Evolutionary conservation across 2,113 vertebrate genomes (phyloP).

Genomic region (Chascanopsetta lugubris): DNA sequence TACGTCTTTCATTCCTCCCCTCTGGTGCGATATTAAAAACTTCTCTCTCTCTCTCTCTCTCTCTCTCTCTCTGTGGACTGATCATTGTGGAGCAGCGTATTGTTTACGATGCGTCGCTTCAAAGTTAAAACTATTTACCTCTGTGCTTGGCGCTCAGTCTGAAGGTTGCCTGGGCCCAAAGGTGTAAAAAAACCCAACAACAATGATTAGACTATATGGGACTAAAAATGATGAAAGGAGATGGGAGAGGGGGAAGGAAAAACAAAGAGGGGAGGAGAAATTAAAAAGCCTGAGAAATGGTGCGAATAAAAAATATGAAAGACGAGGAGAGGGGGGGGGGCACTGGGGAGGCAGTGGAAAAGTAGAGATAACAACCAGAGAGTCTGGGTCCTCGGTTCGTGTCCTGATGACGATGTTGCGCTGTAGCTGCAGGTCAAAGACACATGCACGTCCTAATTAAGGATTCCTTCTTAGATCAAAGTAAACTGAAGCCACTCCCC

Average conservation of each 20-base stretch:
- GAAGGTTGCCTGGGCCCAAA: conserved; percentile 47
- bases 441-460: conserved; percentile 49
- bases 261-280: conserved; percentile 20
- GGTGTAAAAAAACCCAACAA: too few relatives aligned
- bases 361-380: conserved; percentile 31
- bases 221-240: conserved; percentile 48
- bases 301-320: conserved; percentile 54
- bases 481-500: conserved; percentile 1
- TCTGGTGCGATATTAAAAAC: conserved; percentile 16
- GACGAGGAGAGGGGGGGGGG: conserved; percentile 35
- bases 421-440: conserved; percentile 53
- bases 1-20: conserved; percentile 22
- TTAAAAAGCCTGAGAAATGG: conserved; percentile 16
- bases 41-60: neutral
- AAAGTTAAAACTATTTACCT: conserved; percentile 32
- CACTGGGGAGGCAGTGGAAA: conserved; percentile 37
- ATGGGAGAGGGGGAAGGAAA: neutral
- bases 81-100: conserved; percentile 10
- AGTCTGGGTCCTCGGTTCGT: neutral
- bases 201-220: conserved; percentile 48
- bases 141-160: conserved; percentile 36
- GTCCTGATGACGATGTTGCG: conserved; percentile 36
- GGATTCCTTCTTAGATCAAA: conserved; percentile 48
- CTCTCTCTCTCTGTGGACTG: neutral
- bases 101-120: conserved; percentile 24